These are phyloP conservation scores for Speoplatyrhinus poulsoni DNA, from an alignment of 2,113 vertebrate species.

Conservation along the genomic window DNA sequence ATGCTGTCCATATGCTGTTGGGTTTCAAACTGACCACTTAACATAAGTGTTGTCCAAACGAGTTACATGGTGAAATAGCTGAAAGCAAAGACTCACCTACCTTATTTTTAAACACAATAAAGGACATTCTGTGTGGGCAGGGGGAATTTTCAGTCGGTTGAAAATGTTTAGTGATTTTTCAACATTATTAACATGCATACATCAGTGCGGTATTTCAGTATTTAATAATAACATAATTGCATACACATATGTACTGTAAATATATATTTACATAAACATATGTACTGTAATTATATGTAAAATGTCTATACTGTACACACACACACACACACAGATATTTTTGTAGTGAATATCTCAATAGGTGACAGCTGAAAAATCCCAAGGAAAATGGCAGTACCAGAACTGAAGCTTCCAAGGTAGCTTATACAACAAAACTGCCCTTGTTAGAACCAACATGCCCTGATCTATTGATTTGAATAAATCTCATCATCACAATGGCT, in stretches of 20 bases:
- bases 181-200: not conserved
- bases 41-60: too few species aligned
- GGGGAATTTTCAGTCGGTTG: not conserved
- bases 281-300: too few species aligned
- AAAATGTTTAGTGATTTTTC: not conserved
- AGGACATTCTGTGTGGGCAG: not conserved
- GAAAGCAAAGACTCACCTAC: not conserved
- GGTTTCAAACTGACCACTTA: too few species aligned
- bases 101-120: not conserved
- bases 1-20: too few species aligned
- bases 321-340: not conserved
- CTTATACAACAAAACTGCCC: conserved; percentile 25
- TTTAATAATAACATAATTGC: not conserved
- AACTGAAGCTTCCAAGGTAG: conserved; percentile 10
- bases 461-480: conserved; percentile 56
- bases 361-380: not conserved
- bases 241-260: not conserved
- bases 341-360: not conserved
- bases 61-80: too few species aligned
- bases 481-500: conserved; percentile 47
- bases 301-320: too few species aligned
- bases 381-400: conserved; percentile 11
- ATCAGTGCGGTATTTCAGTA: too few species aligned
- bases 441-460: conserved; percentile 36
- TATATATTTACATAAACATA: too few species aligned